A percentile compares a stretch with the other conserved stretches of the same genome.
phyloP scores from a whole-genome alignment of 2,888 invertebrate genomes.

The Anoplius nigerrimus region DNA sequence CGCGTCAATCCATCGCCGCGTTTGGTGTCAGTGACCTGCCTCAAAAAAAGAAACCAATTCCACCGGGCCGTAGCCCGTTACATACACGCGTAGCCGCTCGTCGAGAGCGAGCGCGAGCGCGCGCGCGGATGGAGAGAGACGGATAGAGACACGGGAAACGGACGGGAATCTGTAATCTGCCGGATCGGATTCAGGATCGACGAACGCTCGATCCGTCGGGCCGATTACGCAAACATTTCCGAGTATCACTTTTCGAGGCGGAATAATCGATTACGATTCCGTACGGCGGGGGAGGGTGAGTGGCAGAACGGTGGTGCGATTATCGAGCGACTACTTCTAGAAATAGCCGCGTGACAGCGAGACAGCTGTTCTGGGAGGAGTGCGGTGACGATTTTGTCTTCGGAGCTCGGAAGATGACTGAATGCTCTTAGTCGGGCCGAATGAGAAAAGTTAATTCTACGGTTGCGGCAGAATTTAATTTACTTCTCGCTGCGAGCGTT shows the following conservation, averaged over 20 bases:
- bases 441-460: too few species aligned
- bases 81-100: conserved; percentile 23
- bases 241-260: conserved; percentile 6
- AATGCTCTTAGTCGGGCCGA: too few species aligned
- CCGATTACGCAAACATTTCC: background rate
- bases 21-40: conserved; percentile 57
- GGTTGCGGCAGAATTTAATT: too few species aligned
- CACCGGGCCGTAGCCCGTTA: conserved; percentile 40
- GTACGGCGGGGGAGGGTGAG: too few species aligned
- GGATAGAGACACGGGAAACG: too few species aligned
- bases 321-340: too few species aligned
- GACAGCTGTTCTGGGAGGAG: too few species aligned
- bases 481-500: too few species aligned
- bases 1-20: conserved; percentile 37
- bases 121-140: conserved; percentile 5
- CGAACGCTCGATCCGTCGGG: background rate
- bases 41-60: conserved; percentile 52
- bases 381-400: background rate
- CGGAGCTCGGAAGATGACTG: too few species aligned
- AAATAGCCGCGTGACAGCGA: too few species aligned
- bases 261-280: background rate
- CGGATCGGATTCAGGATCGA: conserved; percentile 4
- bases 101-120: conserved; percentile 6
- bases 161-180: conserved; percentile 21
- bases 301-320: too few species aligned